Conservation (phyloP, 2,113 vertebrate species). For the Sander vitreus region DNA sequence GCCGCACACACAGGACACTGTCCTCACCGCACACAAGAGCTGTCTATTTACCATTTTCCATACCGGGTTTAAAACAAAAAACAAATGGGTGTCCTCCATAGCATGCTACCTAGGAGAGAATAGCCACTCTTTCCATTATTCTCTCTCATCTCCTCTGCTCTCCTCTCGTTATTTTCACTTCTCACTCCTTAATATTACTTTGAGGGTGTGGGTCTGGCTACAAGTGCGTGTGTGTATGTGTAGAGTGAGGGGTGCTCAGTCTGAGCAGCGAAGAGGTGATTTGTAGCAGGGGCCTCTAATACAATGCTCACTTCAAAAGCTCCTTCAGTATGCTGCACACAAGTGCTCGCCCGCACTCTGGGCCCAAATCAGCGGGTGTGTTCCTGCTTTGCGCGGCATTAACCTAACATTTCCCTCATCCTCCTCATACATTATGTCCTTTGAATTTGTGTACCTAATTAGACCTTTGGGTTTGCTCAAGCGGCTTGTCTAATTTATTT, state of each 20-base stretch:
- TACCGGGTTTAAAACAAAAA: slow-evolving; percentile 22
- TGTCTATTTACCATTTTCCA: slow-evolving; percentile 51
- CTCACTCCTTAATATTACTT: slow-evolving; percentile 57
- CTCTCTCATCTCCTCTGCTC: slow-evolving; percentile 70
- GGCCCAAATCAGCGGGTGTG: slow-evolving; percentile 70
- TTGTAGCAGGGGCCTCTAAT: slow-evolving; percentile 69
- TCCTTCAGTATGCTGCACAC: slow-evolving; percentile 62
- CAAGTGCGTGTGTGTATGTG: slow-evolving; percentile 13
- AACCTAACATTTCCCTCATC: slow-evolving; percentile 64
- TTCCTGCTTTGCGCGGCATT: slow-evolving; percentile 67
- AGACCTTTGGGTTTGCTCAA: slow-evolving; percentile 70
- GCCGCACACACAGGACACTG: slow-evolving; percentile 25
- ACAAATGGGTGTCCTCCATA: slow-evolving; percentile 66
- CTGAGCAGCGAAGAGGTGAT: slow-evolving; percentile 69
- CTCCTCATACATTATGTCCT: slow-evolving; percentile 82
- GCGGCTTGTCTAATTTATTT: slow-evolving; percentile 71
- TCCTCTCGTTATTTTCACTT: slow-evolving; percentile 71
- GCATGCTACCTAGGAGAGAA: slow-evolving; percentile 56
- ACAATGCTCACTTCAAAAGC: slow-evolving; percentile 81
- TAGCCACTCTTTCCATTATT: slow-evolving; percentile 72
- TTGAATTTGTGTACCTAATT: slow-evolving; percentile 80
- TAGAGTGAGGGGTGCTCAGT: slow-evolving; percentile 24
- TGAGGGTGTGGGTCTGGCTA: slow-evolving; percentile 26
- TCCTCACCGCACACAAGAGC: slow-evolving; percentile 26
- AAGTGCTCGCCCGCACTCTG: slow-evolving; percentile 26